These are phyloP conservation scores for Myrmecophaga tridactyla DNA, from an alignment of 2,113 vertebrate species.

Conservation along the genomic window DNA sequence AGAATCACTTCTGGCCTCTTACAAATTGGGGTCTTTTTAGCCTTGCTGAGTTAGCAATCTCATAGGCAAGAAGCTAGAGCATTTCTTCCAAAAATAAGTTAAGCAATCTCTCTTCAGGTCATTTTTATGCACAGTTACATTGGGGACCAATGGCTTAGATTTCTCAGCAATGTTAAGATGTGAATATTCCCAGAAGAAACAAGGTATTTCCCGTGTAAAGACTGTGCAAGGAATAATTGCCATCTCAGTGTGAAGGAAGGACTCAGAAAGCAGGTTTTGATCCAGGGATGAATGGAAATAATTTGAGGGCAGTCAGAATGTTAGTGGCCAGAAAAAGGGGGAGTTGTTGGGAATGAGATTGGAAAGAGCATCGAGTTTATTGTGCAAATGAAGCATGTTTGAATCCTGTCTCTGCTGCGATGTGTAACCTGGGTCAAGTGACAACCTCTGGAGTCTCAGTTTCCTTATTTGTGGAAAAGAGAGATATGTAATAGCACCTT, in stretches of 20 bases:
- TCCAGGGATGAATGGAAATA: background rate
- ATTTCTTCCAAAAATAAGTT: background rate
- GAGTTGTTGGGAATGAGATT: background rate
- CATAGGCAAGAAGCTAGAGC: fast-evolving
- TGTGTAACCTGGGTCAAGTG: background rate
- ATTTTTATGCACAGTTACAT: background rate
- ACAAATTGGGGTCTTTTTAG: background rate
- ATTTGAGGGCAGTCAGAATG: background rate
- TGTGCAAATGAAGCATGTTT: fast-evolving
- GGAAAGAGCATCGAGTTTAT: background rate
- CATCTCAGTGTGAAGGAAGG: background rate
- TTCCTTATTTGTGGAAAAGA: background rate
- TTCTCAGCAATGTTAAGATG: background rate
- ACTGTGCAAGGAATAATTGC: background rate
- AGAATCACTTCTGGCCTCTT: background rate
- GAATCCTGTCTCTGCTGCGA: background rate
- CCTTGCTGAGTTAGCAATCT: background rate
- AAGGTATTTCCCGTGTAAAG: background rate
- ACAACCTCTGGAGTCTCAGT: background rate
- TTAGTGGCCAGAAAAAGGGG: background rate
- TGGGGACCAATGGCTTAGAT: background rate
- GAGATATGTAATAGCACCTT: background rate
- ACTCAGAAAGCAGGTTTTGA: background rate
- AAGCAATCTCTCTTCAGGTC: background rate
- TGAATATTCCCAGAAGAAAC: background rate